phyloP scores from a whole-genome alignment of 2,797 vertebrate species.

The Fringilla coelebs region DNA sequence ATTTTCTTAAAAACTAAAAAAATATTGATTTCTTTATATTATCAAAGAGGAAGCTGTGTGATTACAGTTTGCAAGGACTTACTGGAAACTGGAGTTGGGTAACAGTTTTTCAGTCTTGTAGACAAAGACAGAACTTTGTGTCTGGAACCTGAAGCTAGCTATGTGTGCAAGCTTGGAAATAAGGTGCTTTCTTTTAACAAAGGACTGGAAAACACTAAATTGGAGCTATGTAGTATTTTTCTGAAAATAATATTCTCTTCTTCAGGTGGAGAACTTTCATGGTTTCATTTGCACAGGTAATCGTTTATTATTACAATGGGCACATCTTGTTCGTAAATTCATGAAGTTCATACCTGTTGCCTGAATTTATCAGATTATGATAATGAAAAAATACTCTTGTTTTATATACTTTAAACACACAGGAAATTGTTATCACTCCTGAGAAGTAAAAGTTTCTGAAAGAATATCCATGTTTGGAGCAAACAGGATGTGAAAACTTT shows the following conservation, averaged over 20 bases:
- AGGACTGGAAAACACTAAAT: background rate
- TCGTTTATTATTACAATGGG: background rate
- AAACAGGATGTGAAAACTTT: background rate
- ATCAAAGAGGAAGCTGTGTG: background rate
- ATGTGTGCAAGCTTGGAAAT: background rate
- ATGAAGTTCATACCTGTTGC: background rate
- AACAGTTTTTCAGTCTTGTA: background rate
- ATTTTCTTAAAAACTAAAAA: background rate
- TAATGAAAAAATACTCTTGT: background rate
- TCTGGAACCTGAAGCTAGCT: background rate
- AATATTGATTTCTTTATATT: fast-evolving
- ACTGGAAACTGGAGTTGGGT: background rate
- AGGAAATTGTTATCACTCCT: background rate
- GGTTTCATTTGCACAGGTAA: background rate
- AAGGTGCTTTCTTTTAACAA: background rate
- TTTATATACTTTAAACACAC: background rate
- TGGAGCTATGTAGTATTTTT: background rate
- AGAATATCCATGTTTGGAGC: background rate
- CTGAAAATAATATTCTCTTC: background rate
- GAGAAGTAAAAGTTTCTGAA: background rate
- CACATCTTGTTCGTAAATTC: background rate
- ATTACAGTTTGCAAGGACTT: background rate
- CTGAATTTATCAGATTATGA: background rate
- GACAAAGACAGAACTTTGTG: background rate
- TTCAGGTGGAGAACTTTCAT: background rate